Percentiles rank a stretch among this genome's conserved stretches.
These are phyloP conservation scores for Acipenser oxyrinchus DNA, from an alignment of 2,797 vertebrate genomes.

Conservation along the genomic window DNA sequence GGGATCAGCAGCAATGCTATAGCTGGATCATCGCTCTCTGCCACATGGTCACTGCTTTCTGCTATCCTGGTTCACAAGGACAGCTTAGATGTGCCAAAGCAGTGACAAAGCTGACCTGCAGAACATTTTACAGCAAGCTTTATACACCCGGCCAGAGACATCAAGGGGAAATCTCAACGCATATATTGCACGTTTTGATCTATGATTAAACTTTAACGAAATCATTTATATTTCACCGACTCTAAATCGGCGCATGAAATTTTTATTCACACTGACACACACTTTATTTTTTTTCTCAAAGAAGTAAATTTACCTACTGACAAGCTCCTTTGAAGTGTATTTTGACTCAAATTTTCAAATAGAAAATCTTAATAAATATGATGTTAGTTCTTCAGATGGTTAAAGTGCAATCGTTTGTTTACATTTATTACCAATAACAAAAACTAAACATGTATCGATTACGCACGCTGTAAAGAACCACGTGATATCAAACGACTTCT, in stretches of 20 bases:
- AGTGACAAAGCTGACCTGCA: constrained; percentile 29
- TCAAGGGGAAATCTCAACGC: constrained; percentile 71
- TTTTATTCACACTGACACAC: constrained; percentile 78
- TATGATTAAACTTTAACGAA: constrained; percentile 88
- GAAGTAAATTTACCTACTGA: constrained; percentile 48
- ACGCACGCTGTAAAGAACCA: too few species aligned
- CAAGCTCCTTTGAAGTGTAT: constrained; percentile 46
- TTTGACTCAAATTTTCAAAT: constrained; percentile 15
- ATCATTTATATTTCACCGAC: constrained; percentile 88
- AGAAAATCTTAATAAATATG: too few species aligned
- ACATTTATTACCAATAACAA: not conserved
- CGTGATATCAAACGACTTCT: too few species aligned
- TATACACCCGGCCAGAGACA: constrained; percentile 58
- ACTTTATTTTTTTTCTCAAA: constrained; percentile 58
- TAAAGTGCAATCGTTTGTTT: not conserved
- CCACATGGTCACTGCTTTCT: constrained; percentile 8
- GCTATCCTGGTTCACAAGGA: constrained; percentile 25
- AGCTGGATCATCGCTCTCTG: constrained; percentile 1
- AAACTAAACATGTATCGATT: too few species aligned
- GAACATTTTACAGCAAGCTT: constrained; percentile 29
- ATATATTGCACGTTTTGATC: constrained; percentile 73
- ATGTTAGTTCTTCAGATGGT: not conserved
- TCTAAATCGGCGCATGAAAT: constrained; percentile 83
- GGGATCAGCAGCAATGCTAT: not conserved
- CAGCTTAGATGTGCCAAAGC: constrained; percentile 33